Conservation (phyloP, 53 echinoderm and acorn worm species). For the Luidia sarsii region DNA sequence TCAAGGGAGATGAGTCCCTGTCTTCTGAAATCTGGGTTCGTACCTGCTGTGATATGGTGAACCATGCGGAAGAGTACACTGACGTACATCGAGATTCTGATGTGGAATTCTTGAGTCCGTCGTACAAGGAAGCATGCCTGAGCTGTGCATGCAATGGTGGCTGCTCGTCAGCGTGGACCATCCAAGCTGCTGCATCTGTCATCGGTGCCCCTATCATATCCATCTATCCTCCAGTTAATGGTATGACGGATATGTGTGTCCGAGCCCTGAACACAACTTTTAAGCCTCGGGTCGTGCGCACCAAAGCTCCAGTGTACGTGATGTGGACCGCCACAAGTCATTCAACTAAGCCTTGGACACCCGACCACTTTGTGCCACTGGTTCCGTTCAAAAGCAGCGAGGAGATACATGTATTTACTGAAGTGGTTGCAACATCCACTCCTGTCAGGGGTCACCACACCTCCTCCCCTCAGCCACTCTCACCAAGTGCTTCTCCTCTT, state of each 20-base stretch:
- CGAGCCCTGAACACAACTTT: conserved; percentile 17
- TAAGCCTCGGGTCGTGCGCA: neutral
- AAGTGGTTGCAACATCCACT: neutral
- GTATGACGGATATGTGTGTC: conserved; percentile 34
- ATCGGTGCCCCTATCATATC: conserved; percentile 20
- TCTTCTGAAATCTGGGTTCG: conserved; percentile 38
- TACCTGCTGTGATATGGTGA: conserved; percentile 42
- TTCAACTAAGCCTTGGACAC: neutral
- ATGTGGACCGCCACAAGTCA: conserved; percentile 17
- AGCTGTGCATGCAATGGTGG: conserved; percentile 22
- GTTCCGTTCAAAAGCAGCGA: no score
- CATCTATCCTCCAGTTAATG: conserved; percentile 53
- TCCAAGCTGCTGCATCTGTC: conserved; percentile 45
- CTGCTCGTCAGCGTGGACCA: conserved; percentile 63
- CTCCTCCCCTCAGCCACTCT: neutral
- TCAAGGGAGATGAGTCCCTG: conserved; percentile 40
- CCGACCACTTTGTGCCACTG: conserved; percentile 27
- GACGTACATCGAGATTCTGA: neutral
- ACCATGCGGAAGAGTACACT: neutral
- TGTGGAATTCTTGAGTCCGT: conserved; percentile 13
- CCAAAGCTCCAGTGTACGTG: neutral
- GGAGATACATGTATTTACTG: no score
- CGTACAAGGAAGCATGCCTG: conserved; percentile 7
- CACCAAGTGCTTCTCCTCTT: neutral
- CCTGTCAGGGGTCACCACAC: neutral